Evolutionary conservation across 2,888 invertebrate species (phyloP).

Genomic region (Apodemia mormo): DNA sequence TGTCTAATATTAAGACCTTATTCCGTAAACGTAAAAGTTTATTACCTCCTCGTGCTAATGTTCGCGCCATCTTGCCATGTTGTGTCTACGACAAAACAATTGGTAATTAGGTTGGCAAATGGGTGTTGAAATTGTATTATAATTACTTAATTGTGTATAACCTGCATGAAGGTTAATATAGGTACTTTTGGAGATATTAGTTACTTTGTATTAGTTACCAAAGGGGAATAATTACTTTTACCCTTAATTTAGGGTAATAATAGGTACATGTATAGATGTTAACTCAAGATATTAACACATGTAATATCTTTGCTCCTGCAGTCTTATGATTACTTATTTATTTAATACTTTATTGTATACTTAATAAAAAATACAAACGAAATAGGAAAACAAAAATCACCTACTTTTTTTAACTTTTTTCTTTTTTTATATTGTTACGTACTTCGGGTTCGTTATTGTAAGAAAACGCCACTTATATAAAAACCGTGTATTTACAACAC

Average conservation of each 20-base stretch:
- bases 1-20: neutral
- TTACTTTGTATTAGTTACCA: neutral
- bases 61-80: slow-evolving; percentile 30
- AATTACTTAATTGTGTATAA: slow-evolving; percentile 37
- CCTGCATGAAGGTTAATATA: slow-evolving; percentile 22
- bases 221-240: neutral
- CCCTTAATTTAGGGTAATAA: neutral
- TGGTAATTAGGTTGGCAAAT: slow-evolving; percentile 44
- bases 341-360: too few relatives aligned
- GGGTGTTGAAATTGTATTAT: slow-evolving; percentile 39
- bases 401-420: too few relatives aligned
- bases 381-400: too few relatives aligned
- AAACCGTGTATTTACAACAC: too few relatives aligned
- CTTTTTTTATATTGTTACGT: too few relatives aligned
- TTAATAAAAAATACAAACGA: too few relatives aligned
- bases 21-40: slow-evolving; percentile 2
- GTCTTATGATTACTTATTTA: too few relatives aligned
- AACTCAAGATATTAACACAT: too few relatives aligned
- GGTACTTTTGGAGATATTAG: slow-evolving; percentile 1
- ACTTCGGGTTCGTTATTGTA: too few relatives aligned
- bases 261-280: too few relatives aligned
- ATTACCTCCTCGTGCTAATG: slow-evolving; percentile 9
- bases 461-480: too few relatives aligned
- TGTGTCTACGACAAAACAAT: slow-evolving; percentile 47
- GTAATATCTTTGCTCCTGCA: too few relatives aligned